A percentile compares a stretch with the other conserved stretches of the same genome.
phyloP scores from a whole-genome alignment of 2,113 vertebrate genomes.

The Typhlomys cinereus region DNA sequence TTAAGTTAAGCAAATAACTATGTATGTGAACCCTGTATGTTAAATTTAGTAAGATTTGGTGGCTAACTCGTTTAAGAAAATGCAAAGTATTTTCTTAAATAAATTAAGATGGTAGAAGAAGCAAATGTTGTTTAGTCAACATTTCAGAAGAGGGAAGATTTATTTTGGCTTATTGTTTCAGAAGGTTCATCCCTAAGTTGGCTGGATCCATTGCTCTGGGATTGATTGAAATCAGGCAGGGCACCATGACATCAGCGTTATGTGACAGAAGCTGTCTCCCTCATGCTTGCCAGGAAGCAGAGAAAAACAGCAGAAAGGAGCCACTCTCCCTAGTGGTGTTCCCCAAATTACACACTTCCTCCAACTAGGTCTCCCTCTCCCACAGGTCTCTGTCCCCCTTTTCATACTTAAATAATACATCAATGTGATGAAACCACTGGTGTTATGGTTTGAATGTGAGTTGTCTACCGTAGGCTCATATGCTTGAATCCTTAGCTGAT shows the following conservation, averaged over 20 bases:
- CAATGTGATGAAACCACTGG: neutral
- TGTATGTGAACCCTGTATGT: neutral
- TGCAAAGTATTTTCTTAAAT: neutral
- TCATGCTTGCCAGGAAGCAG: neutral
- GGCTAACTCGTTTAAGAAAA: slow-evolving; percentile 34
- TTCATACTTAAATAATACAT: neutral
- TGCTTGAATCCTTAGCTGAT: too few relatives aligned
- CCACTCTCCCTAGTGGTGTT: neutral
- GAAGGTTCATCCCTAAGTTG: neutral
- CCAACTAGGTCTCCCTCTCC: neutral
- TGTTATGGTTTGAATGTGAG: too few relatives aligned
- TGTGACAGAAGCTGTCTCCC: neutral
- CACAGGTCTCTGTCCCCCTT: neutral
- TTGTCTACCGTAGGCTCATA: too few relatives aligned
- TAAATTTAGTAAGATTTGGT: neutral
- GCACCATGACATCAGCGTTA: neutral
- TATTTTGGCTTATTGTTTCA: neutral
- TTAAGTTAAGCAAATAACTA: neutral
- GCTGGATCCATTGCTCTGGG: neutral
- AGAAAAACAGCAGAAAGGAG: neutral
- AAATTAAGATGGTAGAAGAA: neutral
- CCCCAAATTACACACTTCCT: neutral
- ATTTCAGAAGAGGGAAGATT: neutral
- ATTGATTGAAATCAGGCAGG: neutral
- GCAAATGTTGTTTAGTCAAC: neutral